Evolutionary conservation across 2,888 invertebrate species (phyloP).

Genomic region (Stenolophus ochropezus): DNA sequence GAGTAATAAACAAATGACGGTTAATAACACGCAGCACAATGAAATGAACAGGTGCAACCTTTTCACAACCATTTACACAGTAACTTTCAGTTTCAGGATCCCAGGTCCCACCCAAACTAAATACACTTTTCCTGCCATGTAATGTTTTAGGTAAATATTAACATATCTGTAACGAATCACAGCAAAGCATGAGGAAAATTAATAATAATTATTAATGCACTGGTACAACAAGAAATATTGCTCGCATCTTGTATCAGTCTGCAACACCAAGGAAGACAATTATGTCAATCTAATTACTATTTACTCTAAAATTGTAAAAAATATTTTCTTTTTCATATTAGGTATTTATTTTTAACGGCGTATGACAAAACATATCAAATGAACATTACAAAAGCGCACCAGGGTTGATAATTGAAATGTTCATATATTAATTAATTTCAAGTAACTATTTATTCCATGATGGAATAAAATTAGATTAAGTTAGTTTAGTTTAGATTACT

Average conservation of each 20-base stretch:
- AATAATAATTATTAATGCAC: slow-evolving; percentile 38
- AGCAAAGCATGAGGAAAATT: slow-evolving; percentile 58
- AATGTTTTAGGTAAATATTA: slow-evolving; percentile 54
- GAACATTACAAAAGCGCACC: too few species aligned
- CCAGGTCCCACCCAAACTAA: slow-evolving; percentile 51
- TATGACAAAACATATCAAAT: too few species aligned
- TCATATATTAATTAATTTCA: too few species aligned
- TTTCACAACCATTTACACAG: slow-evolving; percentile 59
- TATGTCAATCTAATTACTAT: neutral
- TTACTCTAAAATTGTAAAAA: neutral
- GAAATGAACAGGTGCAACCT: slow-evolving; percentile 58
- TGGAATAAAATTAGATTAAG: too few species aligned
- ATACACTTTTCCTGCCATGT: slow-evolving; percentile 57
- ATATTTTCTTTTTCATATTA: neutral
- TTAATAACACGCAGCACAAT: slow-evolving; percentile 53
- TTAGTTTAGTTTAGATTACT: too few species aligned
- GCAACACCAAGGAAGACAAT: neutral
- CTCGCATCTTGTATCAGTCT: slow-evolving; percentile 26
- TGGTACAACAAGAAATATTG: slow-evolving; percentile 57
- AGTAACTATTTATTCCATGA: neutral
- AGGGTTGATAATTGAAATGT: too few species aligned
- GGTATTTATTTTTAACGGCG: too few species aligned
- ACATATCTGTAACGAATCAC: slow-evolving; percentile 59
- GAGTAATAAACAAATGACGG: slow-evolving; percentile 19
- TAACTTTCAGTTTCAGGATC: slow-evolving; percentile 56